Conservation (phyloP, 2,113 vertebrate genomes). For the Steatornis caripensis region DNA sequence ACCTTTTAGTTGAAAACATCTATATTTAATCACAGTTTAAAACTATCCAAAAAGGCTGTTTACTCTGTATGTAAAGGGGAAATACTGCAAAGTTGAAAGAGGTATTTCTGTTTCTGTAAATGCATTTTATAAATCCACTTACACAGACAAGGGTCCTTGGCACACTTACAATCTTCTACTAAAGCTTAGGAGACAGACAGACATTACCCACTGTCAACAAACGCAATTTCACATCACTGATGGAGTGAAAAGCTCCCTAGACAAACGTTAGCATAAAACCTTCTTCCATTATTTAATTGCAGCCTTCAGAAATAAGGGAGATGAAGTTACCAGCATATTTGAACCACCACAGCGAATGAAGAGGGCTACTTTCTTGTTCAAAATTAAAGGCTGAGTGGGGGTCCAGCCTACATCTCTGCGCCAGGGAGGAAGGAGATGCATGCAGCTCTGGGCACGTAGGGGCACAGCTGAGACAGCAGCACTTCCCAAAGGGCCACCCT, state of each 20-base stretch:
- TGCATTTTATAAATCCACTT: constrained; percentile 22
- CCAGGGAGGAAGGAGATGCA: not conserved
- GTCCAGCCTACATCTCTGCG: not conserved
- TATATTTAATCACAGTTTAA: constrained; percentile 21
- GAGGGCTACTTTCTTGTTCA: not conserved
- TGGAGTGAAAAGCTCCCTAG: constrained; percentile 48
- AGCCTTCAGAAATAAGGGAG: constrained; percentile 9
- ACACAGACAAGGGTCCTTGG: constrained; percentile 20
- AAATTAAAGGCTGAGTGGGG: not conserved
- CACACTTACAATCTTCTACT: constrained; percentile 18
- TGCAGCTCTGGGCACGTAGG: rapidly evolving
- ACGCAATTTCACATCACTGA: constrained; percentile 6
- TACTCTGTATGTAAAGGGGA: not conserved
- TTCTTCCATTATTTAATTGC: constrained; percentile 32
- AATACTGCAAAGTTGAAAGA: not conserved
- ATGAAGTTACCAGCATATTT: not conserved
- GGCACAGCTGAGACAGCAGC: not conserved
- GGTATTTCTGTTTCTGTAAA: constrained; percentile 41
- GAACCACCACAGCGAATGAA: not conserved
- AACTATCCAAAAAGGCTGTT: constrained; percentile 17
- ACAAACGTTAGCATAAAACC: constrained; percentile 36
- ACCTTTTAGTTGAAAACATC: constrained; percentile 12
- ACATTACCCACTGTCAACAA: constrained; percentile 47
- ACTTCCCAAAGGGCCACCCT: not conserved
- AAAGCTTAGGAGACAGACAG: constrained; percentile 45